phyloP scores from a whole-genome alignment of 2,888 invertebrate genomes.

The Polydrusus cervinus region DNA sequence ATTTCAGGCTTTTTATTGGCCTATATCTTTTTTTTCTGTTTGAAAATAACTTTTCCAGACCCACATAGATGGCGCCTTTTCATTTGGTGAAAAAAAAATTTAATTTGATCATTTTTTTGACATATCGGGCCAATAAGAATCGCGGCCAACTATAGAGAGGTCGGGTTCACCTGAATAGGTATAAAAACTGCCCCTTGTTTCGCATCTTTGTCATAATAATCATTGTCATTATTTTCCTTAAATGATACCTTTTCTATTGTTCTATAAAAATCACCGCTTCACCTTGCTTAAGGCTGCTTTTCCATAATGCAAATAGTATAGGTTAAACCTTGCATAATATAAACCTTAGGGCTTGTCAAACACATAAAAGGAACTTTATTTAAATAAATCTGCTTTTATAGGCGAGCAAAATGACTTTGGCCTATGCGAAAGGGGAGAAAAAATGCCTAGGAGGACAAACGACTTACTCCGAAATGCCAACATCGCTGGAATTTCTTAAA shows the following conservation, averaged over 20 bases:
- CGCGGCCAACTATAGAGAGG: too few species aligned
- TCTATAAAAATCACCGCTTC: conserved; percentile 12
- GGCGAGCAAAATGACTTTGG: conserved; percentile 27
- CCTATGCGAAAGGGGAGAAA: conserved; percentile 21
- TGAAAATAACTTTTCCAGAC: too few species aligned
- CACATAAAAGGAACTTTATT: conserved; percentile 49
- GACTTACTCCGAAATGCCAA: conserved; percentile 15
- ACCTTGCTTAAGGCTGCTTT: conserved; percentile 14
- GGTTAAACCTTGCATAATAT: conserved; percentile 42
- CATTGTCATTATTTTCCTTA: too few species aligned
- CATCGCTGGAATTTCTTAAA: conserved; percentile 1
- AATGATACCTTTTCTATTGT: background rate
- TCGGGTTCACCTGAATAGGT: too few species aligned
- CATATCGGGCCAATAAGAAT: too few species aligned
- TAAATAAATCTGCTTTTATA: conserved; percentile 37
- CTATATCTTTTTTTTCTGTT: too few species aligned
- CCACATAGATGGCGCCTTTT: too few species aligned
- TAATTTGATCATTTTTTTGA: too few species aligned
- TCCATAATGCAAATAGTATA: conserved; percentile 31
- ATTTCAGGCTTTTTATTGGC: too few species aligned
- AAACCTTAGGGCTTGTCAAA: conserved; percentile 42
- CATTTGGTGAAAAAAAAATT: too few species aligned
- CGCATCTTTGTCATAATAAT: too few species aligned
- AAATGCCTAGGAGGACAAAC: background rate
- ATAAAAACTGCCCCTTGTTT: too few species aligned